phyloP scores from a whole-genome alignment of 2,113 vertebrate species.

The Neotoma lepida region DNA sequence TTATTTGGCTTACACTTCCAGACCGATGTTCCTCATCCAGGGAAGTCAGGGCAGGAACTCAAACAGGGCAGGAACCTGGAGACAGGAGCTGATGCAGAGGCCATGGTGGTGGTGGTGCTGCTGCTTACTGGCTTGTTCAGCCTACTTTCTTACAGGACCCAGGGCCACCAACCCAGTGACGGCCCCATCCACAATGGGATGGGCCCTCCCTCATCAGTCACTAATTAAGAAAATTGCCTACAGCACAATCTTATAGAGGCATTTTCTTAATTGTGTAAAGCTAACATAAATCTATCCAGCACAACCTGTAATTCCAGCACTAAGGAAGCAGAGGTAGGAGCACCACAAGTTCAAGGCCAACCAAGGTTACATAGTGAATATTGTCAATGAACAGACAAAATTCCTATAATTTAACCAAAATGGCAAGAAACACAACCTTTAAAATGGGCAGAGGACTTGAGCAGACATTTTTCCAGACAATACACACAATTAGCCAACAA shows the following conservation, averaged over 20 bases:
- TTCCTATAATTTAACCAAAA: conserved; percentile 40
- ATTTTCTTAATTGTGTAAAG: background rate
- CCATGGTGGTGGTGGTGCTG: background rate
- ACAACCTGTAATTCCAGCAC: background rate
- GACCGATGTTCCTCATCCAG: background rate
- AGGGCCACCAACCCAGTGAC: background rate
- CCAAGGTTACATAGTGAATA: background rate
- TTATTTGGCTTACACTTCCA: background rate
- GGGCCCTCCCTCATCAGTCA: background rate
- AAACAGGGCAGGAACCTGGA: background rate
- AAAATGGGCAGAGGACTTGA: conserved; percentile 3
- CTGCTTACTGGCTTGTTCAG: background rate
- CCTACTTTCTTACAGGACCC: background rate
- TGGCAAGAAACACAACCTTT: background rate
- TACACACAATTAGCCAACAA: background rate
- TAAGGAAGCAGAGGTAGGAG: background rate
- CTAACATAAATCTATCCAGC: background rate
- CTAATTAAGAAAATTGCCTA: background rate
- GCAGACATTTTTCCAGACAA: conserved; percentile 25
- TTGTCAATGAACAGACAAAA: background rate
- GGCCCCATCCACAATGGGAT: background rate
- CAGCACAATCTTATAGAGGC: background rate
- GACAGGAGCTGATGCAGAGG: background rate
- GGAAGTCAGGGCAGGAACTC: background rate
- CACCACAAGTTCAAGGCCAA: background rate